Evolutionary conservation across 1,140 invertebrate species (phyloP).

Genomic region (Geopemphigus sp.): DNA sequence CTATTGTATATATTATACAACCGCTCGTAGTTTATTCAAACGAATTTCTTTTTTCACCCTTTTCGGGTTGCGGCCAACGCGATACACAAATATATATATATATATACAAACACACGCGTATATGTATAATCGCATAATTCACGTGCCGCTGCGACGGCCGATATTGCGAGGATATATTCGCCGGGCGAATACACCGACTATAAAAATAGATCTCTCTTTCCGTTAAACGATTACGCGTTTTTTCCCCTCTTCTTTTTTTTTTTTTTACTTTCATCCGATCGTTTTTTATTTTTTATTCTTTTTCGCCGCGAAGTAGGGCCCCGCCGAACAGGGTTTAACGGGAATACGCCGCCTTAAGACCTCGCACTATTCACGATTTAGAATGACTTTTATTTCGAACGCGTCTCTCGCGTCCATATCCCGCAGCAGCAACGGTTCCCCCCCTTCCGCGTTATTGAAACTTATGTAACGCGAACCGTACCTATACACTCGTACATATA

Average conservation of each 20-base stretch:
- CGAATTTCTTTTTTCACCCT: slow-evolving; percentile 1
- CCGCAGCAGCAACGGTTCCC: not conserved
- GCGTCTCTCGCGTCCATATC: not conserved
- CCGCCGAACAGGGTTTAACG: not conserved
- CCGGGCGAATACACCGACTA: not conserved
- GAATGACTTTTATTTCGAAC: slow-evolving; percentile 28
- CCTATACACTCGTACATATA: too few species aligned
- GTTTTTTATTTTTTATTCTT: not conserved
- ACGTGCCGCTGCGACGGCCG: not conserved
- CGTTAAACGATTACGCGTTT: slow-evolving; percentile 31
- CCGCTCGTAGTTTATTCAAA: slow-evolving; percentile 18
- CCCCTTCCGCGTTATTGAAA: not conserved
- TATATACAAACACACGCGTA: too few species aligned
- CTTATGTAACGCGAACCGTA: not conserved
- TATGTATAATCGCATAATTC: slow-evolving; percentile 15
- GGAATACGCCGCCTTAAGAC: not conserved
- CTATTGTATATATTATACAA: not conserved
- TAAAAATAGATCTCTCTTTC: slow-evolving; percentile 24
- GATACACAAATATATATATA: not conserved
- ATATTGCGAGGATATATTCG: slow-evolving; percentile 7
- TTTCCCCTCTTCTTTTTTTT: not conserved
- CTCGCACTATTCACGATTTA: slow-evolving; percentile 18
- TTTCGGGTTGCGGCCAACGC: not conserved
- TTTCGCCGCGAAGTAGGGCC: too few species aligned
- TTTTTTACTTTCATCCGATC: not conserved